Evolutionary conservation across 2,797 vertebrate genomes (phyloP).

Genomic region (Gallirallus australis): DNA sequence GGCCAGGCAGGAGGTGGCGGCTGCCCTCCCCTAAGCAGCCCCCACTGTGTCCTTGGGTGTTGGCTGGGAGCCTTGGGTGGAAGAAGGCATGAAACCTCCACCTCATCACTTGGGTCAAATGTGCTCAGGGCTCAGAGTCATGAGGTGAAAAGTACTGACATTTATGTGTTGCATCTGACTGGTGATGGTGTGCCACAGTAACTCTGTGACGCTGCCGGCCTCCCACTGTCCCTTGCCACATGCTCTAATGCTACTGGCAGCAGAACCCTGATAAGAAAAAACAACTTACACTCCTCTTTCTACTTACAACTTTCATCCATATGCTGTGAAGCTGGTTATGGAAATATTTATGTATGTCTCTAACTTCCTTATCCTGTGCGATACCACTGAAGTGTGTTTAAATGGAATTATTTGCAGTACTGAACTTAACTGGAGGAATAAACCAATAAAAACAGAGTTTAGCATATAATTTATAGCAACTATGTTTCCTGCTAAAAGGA

Average conservation of each 20-base stretch:
- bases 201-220: background rate
- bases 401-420: background rate
- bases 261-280: background rate
- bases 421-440: background rate
- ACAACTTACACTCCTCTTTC: background rate
- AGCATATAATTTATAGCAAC: background rate
- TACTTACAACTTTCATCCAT: background rate
- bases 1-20: accelerated
- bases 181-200: background rate
- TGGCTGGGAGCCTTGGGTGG: background rate
- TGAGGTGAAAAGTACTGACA: background rate
- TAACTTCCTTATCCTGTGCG: background rate
- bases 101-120: too few species aligned
- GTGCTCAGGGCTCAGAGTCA: background rate
- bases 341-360: background rate
- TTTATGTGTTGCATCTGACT: background rate
- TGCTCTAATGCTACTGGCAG: accelerated
- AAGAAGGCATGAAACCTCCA: background rate
- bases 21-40: accelerated
- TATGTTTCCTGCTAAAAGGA: background rate
- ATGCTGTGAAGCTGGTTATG: background rate
- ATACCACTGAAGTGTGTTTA: background rate
- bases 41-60: too few species aligned
- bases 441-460: background rate
- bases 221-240: accelerated